Conservation (phyloP, 2,888 invertebrate species). For the Diaperis boleti region DNA sequence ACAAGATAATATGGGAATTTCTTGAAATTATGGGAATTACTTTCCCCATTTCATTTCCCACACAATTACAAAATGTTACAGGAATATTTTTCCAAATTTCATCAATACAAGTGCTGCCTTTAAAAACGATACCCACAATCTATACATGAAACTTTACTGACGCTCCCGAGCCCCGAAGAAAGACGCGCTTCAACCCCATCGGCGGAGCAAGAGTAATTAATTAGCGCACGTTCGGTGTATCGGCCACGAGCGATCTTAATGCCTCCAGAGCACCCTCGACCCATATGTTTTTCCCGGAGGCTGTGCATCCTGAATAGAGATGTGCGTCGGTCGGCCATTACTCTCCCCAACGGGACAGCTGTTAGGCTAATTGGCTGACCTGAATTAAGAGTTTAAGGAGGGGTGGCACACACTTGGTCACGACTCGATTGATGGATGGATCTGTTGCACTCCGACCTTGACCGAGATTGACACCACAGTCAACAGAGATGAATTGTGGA, state of each 20-base stretch:
- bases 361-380: slow-evolving; percentile 29
- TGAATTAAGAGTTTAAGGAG: slow-evolving; percentile 23
- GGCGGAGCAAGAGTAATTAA: slow-evolving; percentile 45
- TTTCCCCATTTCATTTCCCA: too few relatives aligned
- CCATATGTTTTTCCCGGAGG: slow-evolving; percentile 34
- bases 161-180: slow-evolving; percentile 23
- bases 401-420: slow-evolving; percentile 19
- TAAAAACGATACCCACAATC: too few relatives aligned
- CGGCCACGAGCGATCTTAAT: slow-evolving; percentile 58
- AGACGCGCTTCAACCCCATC: slow-evolving; percentile 30
- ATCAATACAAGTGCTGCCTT: too few relatives aligned
- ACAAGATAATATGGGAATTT: too few relatives aligned
- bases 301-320: slow-evolving; percentile 37
- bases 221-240: slow-evolving; percentile 48
- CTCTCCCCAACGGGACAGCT: slow-evolving; percentile 28
- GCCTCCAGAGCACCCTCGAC: slow-evolving; percentile 44
- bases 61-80: too few relatives aligned
- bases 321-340: slow-evolving; percentile 23
- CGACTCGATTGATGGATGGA: slow-evolving; percentile 27
- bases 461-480: slow-evolving; percentile 8
- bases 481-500: slow-evolving; percentile 25
- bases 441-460: slow-evolving; percentile 25
- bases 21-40: too few relatives aligned
- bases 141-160: too few relatives aligned
- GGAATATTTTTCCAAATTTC: too few relatives aligned